phyloP scores from a whole-genome alignment of 2,888 invertebrate species.

The Epistrophella euchroma region DNA sequence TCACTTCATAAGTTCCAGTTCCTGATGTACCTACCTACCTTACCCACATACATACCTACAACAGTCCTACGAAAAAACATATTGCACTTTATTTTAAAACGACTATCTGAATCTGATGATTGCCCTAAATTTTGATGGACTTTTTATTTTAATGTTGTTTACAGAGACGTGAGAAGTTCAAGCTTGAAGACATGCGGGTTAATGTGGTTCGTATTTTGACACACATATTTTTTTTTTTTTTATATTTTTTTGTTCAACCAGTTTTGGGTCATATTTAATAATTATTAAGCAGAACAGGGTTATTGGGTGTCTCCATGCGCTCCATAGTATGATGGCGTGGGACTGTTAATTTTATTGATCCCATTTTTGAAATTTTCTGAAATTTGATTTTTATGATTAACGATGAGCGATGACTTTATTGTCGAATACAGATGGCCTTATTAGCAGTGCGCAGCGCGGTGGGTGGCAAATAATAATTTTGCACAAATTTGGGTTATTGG shows the following conservation, averaged over 20 bases:
- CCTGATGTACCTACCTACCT: not conserved
- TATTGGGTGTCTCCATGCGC: conserved; percentile 6
- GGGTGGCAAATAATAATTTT: not conserved
- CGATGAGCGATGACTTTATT: conserved; percentile 15
- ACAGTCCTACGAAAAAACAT: not conserved
- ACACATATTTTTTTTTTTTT: conserved; percentile 2
- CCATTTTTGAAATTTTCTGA: conserved; percentile 34
- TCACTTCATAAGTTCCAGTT: not conserved
- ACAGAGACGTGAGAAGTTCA: conserved; percentile 29
- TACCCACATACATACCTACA: not conserved
- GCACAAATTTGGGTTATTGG: conserved; percentile 2
- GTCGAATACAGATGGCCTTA: conserved; percentile 16
- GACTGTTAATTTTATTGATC: conserved; percentile 28
- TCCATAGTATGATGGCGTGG: not conserved
- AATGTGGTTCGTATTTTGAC: conserved; percentile 23
- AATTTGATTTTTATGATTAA: conserved; percentile 36
- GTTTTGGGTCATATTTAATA: conserved; percentile 43
- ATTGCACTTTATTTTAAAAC: conserved; percentile 13
- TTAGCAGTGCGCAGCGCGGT: not conserved
- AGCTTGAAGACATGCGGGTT: conserved; percentile 28
- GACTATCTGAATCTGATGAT: conserved; percentile 7
- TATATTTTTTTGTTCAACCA: not conserved
- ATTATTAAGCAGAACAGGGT: conserved; percentile 35
- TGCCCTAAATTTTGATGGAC: conserved; percentile 37
- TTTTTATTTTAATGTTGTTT: conserved; percentile 28